phyloP scores from a whole-genome alignment of 1,140 invertebrate species.

The Andrena cerasifolii region DNA sequence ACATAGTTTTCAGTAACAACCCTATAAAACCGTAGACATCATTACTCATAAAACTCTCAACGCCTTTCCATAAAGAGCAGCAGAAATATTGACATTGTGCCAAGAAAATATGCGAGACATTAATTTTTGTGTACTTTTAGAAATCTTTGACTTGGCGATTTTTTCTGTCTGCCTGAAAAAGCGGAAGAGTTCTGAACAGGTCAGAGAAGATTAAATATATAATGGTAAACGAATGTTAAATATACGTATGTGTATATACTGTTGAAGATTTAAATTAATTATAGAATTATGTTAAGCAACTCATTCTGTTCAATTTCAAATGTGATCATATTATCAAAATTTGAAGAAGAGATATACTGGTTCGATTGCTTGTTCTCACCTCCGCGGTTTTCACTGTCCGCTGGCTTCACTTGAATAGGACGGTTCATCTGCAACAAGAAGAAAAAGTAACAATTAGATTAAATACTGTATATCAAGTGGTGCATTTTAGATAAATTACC shows the following conservation, averaged over 20 bases:
- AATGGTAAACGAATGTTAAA: background rate
- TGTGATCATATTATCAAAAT: slow-evolving; percentile 5
- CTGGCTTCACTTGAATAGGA: slow-evolving; percentile 99
- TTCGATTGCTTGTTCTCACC: slow-evolving; percentile 85
- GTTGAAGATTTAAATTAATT: background rate
- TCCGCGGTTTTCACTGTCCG: slow-evolving; percentile 99
- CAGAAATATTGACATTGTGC: background rate
- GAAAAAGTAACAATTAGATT: slow-evolving; percentile 44
- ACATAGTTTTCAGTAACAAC: slow-evolving; percentile 1
- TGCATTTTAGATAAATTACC: no score
- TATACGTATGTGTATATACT: background rate
- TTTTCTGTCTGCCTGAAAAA: no score
- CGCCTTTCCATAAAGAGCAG: background rate
- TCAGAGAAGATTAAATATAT: no score
- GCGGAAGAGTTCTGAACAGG: no score
- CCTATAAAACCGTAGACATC: background rate
- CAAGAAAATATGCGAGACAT: background rate
- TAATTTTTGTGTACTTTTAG: background rate
- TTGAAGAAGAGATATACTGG: slow-evolving; percentile 10
- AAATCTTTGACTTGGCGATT: background rate
- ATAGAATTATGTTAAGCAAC: background rate
- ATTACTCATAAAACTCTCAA: background rate
- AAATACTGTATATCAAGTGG: background rate
- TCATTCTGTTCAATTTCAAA: background rate
- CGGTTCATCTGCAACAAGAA: slow-evolving; percentile 97